Evolutionary conservation across 2,113 vertebrate species (phyloP).

Genomic region (Petroica traversi): DNA sequence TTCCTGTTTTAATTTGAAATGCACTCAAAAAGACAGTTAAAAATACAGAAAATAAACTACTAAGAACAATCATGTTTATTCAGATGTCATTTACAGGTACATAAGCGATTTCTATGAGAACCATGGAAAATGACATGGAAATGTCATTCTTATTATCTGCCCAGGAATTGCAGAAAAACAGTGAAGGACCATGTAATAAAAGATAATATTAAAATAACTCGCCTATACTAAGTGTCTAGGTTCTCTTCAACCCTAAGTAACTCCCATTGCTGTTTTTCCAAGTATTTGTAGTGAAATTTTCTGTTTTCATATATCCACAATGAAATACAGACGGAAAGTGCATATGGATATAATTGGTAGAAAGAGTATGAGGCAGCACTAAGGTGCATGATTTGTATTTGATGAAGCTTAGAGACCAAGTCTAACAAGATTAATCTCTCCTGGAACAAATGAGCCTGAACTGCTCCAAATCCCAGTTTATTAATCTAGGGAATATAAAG

Average conservation of each 20-base stretch:
- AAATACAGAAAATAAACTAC: background rate
- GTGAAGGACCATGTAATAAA: background rate
- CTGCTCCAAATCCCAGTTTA: background rate
- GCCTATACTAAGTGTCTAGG: background rate
- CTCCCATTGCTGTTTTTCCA: rapidly evolving
- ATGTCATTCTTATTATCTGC: background rate
- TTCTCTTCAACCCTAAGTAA: background rate
- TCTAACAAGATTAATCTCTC: background rate
- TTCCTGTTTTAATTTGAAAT: background rate
- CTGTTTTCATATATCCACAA: background rate
- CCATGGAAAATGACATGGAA: background rate
- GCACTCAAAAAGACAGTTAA: background rate
- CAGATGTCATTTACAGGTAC: background rate
- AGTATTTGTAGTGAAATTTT: background rate
- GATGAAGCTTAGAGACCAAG: background rate
- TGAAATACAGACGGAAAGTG: rapidly evolving
- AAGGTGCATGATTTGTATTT: background rate
- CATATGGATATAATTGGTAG: background rate
- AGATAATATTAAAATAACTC: background rate
- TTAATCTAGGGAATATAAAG: background rate
- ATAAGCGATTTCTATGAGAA: background rate
- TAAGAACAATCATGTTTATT: background rate
- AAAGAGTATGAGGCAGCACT: background rate
- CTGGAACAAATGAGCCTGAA: background rate
- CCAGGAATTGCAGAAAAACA: background rate